These are phyloP conservation scores for Dynastes tityus DNA, from an alignment of 2,888 invertebrate genomes.

Conservation along the genomic window DNA sequence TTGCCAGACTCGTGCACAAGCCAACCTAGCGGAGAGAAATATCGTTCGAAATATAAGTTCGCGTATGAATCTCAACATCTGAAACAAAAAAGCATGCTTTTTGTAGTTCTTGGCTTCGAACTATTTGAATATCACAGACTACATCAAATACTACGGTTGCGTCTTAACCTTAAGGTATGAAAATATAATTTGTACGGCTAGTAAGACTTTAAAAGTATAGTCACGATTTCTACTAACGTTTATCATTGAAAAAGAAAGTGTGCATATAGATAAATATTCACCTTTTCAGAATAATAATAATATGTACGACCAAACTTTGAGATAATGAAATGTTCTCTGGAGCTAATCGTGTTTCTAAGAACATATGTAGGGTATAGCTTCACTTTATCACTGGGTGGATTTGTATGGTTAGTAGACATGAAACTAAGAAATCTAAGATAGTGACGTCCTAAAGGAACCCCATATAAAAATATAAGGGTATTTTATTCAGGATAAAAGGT, in stretches of 20 bases:
- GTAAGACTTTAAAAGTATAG: neutral
- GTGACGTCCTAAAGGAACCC: too few relatives aligned
- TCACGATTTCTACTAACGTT: neutral
- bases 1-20: slow-evolving; percentile 4
- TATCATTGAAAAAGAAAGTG: neutral
- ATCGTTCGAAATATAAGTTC: neutral
- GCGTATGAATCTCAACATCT: neutral
- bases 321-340: neutral
- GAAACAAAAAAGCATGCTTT: neutral
- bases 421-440: too few relatives aligned
- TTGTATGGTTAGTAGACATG: too few relatives aligned
- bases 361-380: neutral
- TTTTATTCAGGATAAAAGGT: too few relatives aligned
- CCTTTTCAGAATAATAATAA: neutral
- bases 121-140: neutral
- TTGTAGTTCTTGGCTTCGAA: neutral
- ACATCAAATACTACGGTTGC: neutral
- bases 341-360: neutral
- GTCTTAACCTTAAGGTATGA: neutral
- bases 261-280: neutral
- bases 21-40: neutral
- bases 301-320: neutral
- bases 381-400: too few relatives aligned
- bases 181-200: neutral
- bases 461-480: too few relatives aligned